phyloP scores from a whole-genome alignment of 2,797 vertebrate genomes.

The Dipus sagitta region DNA sequence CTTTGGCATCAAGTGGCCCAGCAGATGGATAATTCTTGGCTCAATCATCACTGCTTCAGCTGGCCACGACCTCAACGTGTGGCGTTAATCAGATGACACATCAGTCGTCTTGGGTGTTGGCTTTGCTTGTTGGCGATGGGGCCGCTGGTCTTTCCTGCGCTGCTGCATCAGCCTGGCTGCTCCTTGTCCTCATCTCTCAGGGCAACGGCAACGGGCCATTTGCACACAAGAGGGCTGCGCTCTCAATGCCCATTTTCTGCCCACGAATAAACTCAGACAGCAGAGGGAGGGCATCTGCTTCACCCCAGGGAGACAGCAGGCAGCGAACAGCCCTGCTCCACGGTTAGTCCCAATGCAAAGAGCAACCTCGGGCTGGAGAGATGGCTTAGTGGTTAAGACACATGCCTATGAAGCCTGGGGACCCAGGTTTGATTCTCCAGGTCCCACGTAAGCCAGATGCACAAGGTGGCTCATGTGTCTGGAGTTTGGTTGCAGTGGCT shows the following conservation, averaged over 20 bases:
- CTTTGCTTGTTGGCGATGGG: background rate
- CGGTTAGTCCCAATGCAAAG: background rate
- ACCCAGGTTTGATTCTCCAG: too few species aligned
- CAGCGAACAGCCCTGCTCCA: too few species aligned
- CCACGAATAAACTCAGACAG: too few species aligned
- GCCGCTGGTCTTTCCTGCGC: background rate
- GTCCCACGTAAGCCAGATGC: too few species aligned
- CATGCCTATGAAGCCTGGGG: too few species aligned
- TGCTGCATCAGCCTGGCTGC: background rate
- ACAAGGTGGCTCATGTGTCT: too few species aligned
- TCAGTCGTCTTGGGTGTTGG: background rate
- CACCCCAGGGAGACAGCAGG: background rate
- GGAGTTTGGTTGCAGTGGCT: too few species aligned
- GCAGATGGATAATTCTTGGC: background rate
- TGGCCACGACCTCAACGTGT: conserved; percentile 43
- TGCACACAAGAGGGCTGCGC: background rate
- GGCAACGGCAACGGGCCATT: conserved; percentile 17
- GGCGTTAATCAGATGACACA: conserved; percentile 39
- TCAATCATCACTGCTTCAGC: background rate
- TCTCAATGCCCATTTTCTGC: conserved; percentile 37
- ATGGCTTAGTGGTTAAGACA: too few species aligned
- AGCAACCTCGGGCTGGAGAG: too few species aligned
- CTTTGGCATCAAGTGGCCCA: background rate
- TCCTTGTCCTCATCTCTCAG: too few species aligned
- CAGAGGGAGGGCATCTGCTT: background rate